Evolutionary conservation across 2,797 vertebrate genomes (phyloP).

Genomic region (Pyrocephalus nanus): DNA sequence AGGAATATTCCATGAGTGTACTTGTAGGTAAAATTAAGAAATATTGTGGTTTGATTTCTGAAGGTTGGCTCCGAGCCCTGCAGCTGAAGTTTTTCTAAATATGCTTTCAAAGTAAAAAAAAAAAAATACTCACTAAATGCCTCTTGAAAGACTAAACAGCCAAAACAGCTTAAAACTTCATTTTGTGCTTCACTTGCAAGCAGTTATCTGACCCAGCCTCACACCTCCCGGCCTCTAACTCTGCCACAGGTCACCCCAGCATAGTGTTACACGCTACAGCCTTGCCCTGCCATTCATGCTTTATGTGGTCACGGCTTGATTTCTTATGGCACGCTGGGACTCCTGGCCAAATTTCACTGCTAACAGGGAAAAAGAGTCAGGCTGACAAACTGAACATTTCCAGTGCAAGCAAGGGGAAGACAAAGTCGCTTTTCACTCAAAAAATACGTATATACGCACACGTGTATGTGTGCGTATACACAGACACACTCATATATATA

Average conservation of each 20-base stretch:
- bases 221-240: neutral
- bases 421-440: neutral
- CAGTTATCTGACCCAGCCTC: neutral
- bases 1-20: neutral
- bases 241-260: neutral
- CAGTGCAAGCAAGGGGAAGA: neutral
- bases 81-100: constrained; percentile 5
- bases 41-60: neutral
- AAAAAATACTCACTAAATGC: neutral
- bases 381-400: neutral
- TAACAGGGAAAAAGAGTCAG: neutral
- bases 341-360: neutral
- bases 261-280: neutral
- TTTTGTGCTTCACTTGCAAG: constrained; percentile 1
- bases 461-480: accelerated
- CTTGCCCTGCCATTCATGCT: neutral
- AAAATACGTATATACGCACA: neutral
- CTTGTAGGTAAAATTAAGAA: neutral
- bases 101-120: neutral
- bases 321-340: neutral
- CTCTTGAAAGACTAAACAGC: neutral
- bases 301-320: neutral
- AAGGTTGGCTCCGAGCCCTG: neutral
- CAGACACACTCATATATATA: neutral
- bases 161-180: neutral